A percentile compares a stretch with the other conserved stretches of the same genome.
These are phyloP conservation scores for Synanthedon formicaeformis DNA, from an alignment of 2,888 invertebrate species.

Conservation along the genomic window DNA sequence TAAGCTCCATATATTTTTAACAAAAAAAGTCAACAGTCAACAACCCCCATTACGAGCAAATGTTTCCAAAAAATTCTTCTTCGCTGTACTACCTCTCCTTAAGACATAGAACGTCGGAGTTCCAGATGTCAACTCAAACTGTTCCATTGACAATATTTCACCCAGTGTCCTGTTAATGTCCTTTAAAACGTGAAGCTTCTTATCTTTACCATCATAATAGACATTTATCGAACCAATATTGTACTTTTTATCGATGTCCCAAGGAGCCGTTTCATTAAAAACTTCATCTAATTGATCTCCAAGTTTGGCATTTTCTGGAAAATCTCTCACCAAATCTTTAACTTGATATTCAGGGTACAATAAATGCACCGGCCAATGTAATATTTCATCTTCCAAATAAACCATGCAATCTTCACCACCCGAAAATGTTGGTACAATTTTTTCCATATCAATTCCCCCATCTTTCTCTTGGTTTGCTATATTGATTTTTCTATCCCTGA, in stretches of 20 bases:
- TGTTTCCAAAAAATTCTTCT: constrained; percentile 29
- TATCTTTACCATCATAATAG: constrained; percentile 79
- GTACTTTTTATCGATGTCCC: constrained; percentile 79
- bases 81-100: constrained; percentile 67
- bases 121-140: constrained; percentile 73
- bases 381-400: constrained; percentile 66
- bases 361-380: constrained; percentile 90
- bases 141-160: constrained; percentile 70
- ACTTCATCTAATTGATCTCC: constrained; percentile 61
- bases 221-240: constrained; percentile 71
- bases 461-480: constrained; percentile 64
- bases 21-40: too few relatives aligned
- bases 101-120: constrained; percentile 76
- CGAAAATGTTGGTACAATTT: constrained; percentile 61
- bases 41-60: too few relatives aligned
- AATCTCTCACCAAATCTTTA: constrained; percentile 88
- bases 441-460: constrained; percentile 65
- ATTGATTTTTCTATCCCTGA: constrained; percentile 58
- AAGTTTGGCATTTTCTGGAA: constrained; percentile 79
- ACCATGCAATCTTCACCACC: constrained; percentile 76
- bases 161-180: constrained; percentile 67
- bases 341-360: constrained; percentile 89
- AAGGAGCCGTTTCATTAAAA: constrained; percentile 74
- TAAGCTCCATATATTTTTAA: too few relatives aligned
- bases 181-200: constrained; percentile 68